A percentile compares a stretch with the other conserved stretches of the same genome.
These are phyloP conservation scores for Sylvia borin DNA, from an alignment of 2,797 vertebrate genomes.

Conservation along the genomic window DNA sequence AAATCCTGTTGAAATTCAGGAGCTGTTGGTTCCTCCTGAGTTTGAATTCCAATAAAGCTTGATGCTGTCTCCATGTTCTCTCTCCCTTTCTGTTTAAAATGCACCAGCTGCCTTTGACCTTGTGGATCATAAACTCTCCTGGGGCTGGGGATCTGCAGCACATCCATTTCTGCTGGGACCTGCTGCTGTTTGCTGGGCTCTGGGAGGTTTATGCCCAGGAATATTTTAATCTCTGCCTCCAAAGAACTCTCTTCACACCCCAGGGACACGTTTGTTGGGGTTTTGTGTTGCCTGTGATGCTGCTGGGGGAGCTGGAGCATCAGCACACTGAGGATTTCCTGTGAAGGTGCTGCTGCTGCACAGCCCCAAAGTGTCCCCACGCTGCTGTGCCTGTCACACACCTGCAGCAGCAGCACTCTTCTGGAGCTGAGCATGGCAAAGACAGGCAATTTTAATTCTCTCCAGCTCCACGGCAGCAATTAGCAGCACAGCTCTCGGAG, in stretches of 20 bases:
- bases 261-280: not conserved
- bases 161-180: not conserved
- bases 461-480: no score
- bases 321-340: not conserved
- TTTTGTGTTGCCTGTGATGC: fast-evolving
- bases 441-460: no score
- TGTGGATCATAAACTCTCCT: not conserved
- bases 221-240: not conserved
- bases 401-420: not conserved
- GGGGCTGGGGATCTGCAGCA: not conserved
- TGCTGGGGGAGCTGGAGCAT: not conserved
- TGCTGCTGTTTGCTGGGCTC: not conserved
- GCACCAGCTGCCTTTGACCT: not conserved
- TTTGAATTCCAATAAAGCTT: not conserved
- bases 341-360: not conserved
- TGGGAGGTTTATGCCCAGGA: not conserved
- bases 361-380: not conserved
- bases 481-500: no score
- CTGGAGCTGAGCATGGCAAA: no score
- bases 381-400: not conserved
- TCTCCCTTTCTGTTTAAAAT: not conserved
- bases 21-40: not conserved
- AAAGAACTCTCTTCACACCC: not conserved
- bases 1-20: not conserved
- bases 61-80: not conserved